These are phyloP conservation scores for Halocynthia aurantium DNA, from an alignment of 23 tunicate species.

Conservation along the genomic window DNA sequence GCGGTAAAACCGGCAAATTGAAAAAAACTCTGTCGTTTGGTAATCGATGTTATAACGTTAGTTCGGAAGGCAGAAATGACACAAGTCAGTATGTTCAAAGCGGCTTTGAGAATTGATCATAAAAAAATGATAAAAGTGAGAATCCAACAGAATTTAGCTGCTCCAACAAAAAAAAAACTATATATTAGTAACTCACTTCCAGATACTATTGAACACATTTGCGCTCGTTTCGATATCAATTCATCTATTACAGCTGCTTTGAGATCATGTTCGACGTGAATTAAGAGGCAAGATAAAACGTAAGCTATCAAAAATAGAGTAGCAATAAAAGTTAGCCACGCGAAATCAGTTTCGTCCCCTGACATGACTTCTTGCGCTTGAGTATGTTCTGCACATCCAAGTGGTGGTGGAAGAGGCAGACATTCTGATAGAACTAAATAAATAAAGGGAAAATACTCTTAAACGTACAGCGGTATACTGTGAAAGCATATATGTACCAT, in stretches of 20 bases:
- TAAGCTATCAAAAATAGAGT: neutral
- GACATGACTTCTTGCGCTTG: constrained; percentile 23
- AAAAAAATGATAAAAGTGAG: constrained; percentile 3
- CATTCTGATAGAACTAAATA: constrained; percentile 54
- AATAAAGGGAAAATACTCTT: neutral
- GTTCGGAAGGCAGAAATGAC: constrained; percentile 67
- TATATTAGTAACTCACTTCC: constrained; percentile 20
- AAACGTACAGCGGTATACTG: neutral
- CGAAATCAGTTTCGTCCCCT: constrained; percentile 56
- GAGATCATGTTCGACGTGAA: constrained; percentile 22
- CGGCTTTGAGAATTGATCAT: neutral
- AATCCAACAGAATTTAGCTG: neutral
- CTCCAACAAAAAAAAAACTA: neutral
- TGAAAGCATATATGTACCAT: neutral
- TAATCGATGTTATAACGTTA: constrained; percentile 34
- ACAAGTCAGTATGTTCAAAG: constrained; percentile 37
- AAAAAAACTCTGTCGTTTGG: constrained; percentile 34
- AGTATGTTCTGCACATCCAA: constrained; percentile 50
- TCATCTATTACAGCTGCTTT: constrained; percentile 3
- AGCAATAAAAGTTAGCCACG: constrained; percentile 32
- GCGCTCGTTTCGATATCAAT: constrained; percentile 24
- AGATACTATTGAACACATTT: constrained; percentile 10
- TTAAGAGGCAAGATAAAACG: constrained; percentile 7
- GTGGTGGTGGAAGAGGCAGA: constrained; percentile 83
- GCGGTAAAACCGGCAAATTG: constrained; percentile 30